Evolutionary conservation across 1,140 invertebrate species (phyloP).

Genomic region (Drosophila serrata): DNA sequence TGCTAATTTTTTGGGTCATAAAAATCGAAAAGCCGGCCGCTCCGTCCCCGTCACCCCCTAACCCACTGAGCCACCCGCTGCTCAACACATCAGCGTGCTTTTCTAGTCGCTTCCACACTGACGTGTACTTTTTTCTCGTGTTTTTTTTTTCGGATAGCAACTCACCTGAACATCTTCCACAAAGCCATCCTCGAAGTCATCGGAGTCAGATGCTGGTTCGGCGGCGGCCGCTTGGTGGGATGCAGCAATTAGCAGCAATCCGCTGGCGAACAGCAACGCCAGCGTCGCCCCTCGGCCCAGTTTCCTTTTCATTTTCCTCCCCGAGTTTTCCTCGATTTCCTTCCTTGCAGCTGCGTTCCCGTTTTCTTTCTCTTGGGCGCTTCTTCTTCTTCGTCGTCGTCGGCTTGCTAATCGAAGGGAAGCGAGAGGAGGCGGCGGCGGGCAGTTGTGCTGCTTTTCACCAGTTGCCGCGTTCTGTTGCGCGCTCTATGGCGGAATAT

Average conservation of each 20-base stretch:
- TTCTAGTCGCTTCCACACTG: conserved; percentile 66
- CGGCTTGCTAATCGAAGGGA: conserved; percentile 24
- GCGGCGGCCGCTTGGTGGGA: conserved; percentile 8
- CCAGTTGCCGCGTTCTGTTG: conserved; percentile 52
- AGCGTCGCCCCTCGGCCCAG: conserved; percentile 57
- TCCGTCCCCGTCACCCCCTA: neutral
- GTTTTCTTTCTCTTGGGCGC: conserved; percentile 39
- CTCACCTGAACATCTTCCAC: conserved; percentile 82
- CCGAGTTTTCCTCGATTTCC: conserved; percentile 31
- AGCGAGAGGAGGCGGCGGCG: conserved; percentile 3
- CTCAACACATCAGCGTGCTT: conserved; percentile 8
- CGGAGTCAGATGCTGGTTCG: conserved; percentile 37
- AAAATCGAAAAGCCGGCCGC: conserved; percentile 39
- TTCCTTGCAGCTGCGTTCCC: conserved; percentile 21
- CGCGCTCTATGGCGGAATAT: conserved; percentile 40
- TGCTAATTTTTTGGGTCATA: conserved; percentile 59
- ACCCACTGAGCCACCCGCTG: neutral
- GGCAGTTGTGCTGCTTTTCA: conserved; percentile 54
- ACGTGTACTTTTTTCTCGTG: conserved; percentile 71
- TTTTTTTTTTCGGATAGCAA: conserved; percentile 3
- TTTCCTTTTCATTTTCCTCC: conserved; percentile 62
- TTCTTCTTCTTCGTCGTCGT: conserved; percentile 7
- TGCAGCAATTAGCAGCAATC: conserved; percentile 25
- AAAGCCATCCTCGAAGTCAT: conserved; percentile 75
- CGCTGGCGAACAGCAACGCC: conserved; percentile 57